phyloP scores from a whole-genome alignment of 2,888 invertebrate genomes.

The Clepsis dumicolana region DNA sequence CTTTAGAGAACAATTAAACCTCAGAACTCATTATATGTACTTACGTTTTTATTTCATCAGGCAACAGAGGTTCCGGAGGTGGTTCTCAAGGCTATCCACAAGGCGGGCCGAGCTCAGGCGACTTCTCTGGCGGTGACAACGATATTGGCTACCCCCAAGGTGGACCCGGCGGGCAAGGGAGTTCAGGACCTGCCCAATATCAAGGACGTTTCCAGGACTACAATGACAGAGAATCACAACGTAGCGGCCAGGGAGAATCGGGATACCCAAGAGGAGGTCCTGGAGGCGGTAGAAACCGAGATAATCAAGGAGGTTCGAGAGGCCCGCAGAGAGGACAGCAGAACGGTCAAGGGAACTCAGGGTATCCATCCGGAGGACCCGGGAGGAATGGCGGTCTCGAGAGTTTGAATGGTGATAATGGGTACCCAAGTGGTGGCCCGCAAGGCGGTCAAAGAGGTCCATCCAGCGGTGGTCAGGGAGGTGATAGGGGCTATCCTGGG shows the following conservation, averaged over 20 bases:
- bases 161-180: conserved; percentile 48
- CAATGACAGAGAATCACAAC: conserved; percentile 44
- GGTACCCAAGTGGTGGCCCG: conserved; percentile 59
- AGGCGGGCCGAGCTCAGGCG: conserved; percentile 50
- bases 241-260: conserved; percentile 46
- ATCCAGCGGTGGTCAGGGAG: conserved; percentile 27
- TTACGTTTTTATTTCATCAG: not conserved
- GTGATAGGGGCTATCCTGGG: conserved; percentile 45
- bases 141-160: conserved; percentile 53
- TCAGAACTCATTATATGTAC: not conserved
- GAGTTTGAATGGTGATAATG: conserved; percentile 44
- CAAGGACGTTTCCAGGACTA: conserved; percentile 46
- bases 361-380: conserved; percentile 61
- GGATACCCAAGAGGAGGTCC: conserved; percentile 51
- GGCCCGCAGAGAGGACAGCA: conserved; percentile 42
- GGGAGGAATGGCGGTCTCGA: conserved; percentile 45
- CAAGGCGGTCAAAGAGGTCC: conserved; percentile 47
- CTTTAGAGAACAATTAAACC: no score
- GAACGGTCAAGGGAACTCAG: conserved; percentile 49
- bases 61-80: conserved; percentile 26
- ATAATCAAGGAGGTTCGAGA: conserved; percentile 34
- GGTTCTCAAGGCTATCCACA: conserved; percentile 47
- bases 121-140: conserved; percentile 54
- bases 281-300: conserved; percentile 36
- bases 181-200: conserved; percentile 48